Evolutionary conservation across 2,113 vertebrate species (phyloP).

Genomic region (Antigone vipio): DNA sequence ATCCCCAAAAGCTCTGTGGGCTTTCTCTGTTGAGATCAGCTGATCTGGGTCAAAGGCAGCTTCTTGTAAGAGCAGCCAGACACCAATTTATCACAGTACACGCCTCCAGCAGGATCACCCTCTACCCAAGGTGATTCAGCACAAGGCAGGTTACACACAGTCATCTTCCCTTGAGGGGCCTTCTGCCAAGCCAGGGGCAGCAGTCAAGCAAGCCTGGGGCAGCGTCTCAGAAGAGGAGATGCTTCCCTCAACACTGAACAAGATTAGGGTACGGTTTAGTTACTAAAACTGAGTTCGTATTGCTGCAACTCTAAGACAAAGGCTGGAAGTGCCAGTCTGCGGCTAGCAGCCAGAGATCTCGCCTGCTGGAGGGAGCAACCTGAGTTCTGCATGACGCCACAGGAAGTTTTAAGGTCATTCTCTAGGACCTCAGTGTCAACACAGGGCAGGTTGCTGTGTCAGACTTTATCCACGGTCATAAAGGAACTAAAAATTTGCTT

Average conservation of each 20-base stretch:
- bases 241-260: neutral
- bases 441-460: neutral
- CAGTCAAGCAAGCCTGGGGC: neutral
- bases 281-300: neutral
- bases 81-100: no score
- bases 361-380: neutral
- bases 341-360: neutral
- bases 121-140: neutral
- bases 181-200: neutral
- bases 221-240: neutral
- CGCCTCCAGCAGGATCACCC: neutral
- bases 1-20: neutral
- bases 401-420: neutral
- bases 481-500: neutral
- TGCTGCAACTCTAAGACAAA: neutral
- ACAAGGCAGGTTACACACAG: neutral
- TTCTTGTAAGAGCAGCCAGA: neutral
- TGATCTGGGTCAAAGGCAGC: neutral
- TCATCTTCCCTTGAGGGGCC: no score
- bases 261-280: neutral
- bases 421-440: neutral
- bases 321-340: fast-evolving
- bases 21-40: neutral
- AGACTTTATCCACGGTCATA: neutral
- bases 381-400: neutral